These are phyloP conservation scores for Heliocidaris erythrogramma DNA, from an alignment of 35 echinoderm and acorn worm genomes.

Conservation along the genomic window DNA sequence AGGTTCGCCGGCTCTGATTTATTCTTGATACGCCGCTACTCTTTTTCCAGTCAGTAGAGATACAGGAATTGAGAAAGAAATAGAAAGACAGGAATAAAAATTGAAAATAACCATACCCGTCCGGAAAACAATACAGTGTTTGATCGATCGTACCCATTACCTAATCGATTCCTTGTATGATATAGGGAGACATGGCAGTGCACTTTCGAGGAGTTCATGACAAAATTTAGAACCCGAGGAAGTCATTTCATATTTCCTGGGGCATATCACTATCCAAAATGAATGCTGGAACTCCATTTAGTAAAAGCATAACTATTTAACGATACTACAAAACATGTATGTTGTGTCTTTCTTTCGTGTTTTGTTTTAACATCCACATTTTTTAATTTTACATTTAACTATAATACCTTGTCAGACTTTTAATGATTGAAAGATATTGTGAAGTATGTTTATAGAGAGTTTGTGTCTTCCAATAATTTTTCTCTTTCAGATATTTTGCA, in stretches of 20 bases:
- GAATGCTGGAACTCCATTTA: neutral
- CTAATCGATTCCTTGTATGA: neutral
- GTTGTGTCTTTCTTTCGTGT: too few species aligned
- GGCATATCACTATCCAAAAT: neutral
- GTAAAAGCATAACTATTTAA: too few species aligned
- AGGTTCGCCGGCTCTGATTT: too few species aligned
- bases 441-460: too few species aligned
- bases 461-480: too few species aligned
- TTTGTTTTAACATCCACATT: too few species aligned
- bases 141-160: constrained; percentile 9
- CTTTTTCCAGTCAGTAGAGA: neutral
- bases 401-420: too few species aligned
- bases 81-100: neutral
- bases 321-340: too few species aligned
- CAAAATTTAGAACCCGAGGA: neutral
- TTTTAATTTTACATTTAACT: too few species aligned
- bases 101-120: neutral
- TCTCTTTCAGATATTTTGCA: too few species aligned
- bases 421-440: too few species aligned
- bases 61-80: neutral
- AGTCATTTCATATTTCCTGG: neutral
- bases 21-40: too few species aligned
- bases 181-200: neutral
- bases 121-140: constrained; percentile 10
- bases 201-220: neutral